These are phyloP conservation scores for Neopipo cinnamomea DNA, from an alignment of 2,113 vertebrate genomes.

Conservation along the genomic window DNA sequence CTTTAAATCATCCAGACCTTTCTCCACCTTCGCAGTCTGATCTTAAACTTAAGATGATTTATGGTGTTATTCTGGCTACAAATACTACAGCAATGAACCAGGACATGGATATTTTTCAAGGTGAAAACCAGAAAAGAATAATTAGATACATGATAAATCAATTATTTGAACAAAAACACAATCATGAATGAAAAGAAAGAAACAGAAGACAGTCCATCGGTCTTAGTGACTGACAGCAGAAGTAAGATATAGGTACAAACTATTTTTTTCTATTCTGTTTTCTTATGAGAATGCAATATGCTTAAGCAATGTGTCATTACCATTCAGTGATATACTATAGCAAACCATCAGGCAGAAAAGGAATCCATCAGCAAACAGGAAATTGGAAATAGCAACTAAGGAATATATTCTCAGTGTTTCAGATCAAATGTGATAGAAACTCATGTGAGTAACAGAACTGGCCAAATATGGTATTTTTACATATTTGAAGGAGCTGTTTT, in stretches of 20 bases:
- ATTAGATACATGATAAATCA: constrained; percentile 25
- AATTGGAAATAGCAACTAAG: background rate
- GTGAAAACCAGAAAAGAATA: constrained; percentile 17
- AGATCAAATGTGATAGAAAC: background rate
- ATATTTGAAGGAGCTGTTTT: background rate
- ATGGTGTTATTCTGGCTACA: constrained; percentile 10
- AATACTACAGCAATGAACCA: background rate
- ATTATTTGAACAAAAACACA: background rate
- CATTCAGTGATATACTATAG: background rate
- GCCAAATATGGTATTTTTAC: background rate
- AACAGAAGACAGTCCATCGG: background rate
- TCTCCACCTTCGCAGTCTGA: background rate
- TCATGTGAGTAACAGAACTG: background rate
- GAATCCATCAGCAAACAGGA: background rate
- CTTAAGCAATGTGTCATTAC: background rate
- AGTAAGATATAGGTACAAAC: background rate
- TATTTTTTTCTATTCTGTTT: background rate
- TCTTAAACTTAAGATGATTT: constrained; percentile 21
- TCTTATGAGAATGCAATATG: background rate
- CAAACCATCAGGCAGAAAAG: background rate
- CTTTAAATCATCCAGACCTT: background rate
- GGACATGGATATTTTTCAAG: constrained; percentile 31
- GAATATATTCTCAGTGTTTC: background rate
- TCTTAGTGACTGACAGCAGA: background rate
- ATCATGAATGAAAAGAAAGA: background rate